phyloP scores from a whole-genome alignment of 1,140 invertebrate species.

The Acromyrmex charruanus region DNA sequence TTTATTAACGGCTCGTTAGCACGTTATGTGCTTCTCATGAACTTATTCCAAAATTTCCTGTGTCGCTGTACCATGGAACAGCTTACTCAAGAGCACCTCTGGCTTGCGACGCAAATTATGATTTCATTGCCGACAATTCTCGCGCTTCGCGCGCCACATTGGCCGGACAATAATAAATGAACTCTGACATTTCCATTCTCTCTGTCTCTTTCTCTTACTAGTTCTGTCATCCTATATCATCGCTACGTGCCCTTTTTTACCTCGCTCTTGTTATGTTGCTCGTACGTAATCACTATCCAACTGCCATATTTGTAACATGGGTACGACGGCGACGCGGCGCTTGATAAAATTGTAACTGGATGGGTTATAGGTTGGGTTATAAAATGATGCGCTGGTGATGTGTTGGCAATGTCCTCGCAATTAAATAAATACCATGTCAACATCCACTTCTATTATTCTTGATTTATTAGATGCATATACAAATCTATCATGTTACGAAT shows the following conservation, averaged over 20 bases:
- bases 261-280: not conserved
- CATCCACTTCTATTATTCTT: not conserved
- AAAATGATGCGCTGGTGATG: not conserved
- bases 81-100: slow-evolving; percentile 29
- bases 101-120: slow-evolving; percentile 34
- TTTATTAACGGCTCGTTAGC: slow-evolving; percentile 53
- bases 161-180: slow-evolving; percentile 46
- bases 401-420: slow-evolving; percentile 8
- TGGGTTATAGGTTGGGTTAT: not conserved
- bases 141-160: slow-evolving; percentile 24
- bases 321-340: not conserved
- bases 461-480: slow-evolving; percentile 5
- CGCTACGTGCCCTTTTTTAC: not conserved
- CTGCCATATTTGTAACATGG: slow-evolving; percentile 6
- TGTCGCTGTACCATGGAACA: not conserved
- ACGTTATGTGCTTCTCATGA: slow-evolving; percentile 2
- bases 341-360: slow-evolving; percentile 31
- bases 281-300: slow-evolving; percentile 13
- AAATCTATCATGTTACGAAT: not conserved
- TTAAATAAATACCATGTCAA: not conserved
- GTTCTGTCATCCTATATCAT: not conserved
- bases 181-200: slow-evolving; percentile 23
- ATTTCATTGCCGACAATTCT: slow-evolving; percentile 48
- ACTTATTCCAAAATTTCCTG: slow-evolving; percentile 41
- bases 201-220: not conserved